phyloP scores from a whole-genome alignment of 2,888 invertebrate genomes.

The Cheilosia soror region DNA sequence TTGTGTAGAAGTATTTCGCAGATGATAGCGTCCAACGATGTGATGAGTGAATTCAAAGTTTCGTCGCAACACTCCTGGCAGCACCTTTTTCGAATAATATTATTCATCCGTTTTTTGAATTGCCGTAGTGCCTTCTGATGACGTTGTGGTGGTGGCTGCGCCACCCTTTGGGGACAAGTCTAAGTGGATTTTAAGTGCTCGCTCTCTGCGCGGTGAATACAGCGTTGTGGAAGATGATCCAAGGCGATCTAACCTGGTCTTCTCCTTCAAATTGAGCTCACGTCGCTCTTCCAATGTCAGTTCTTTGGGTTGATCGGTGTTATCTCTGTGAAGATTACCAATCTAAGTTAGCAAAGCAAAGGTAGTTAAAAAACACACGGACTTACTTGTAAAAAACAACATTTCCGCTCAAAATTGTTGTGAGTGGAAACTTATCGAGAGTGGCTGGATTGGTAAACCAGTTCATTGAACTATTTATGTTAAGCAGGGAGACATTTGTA shows the following conservation, averaged over 20 bases:
- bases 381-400: constrained; percentile 88
- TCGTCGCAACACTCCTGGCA: constrained; percentile 56
- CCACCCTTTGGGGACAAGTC: constrained; percentile 83
- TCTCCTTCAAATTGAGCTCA: constrained; percentile 87
- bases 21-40: constrained; percentile 58
- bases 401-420: constrained; percentile 86
- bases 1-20: constrained; percentile 49
- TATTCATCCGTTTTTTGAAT: constrained; percentile 56
- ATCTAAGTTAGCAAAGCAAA: background rate
- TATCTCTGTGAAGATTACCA: constrained; percentile 85
- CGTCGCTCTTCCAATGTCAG: constrained; percentile 86
- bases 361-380: background rate
- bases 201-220: constrained; percentile 88
- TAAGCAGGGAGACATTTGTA: constrained; percentile 86
- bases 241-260: constrained; percentile 84
- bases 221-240: constrained; percentile 82
- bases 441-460: constrained; percentile 86
- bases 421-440: constrained; percentile 85
- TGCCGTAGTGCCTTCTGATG: constrained; percentile 22
- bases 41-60: constrained; percentile 60
- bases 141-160: constrained; percentile 17
- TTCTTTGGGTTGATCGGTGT: constrained; percentile 85
- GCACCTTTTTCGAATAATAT: constrained; percentile 47
- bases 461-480: constrained; percentile 86
- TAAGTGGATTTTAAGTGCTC: constrained; percentile 89